phyloP scores from a whole-genome alignment of 2,888 invertebrate genomes.

The Phrixothrix hirtus region DNA sequence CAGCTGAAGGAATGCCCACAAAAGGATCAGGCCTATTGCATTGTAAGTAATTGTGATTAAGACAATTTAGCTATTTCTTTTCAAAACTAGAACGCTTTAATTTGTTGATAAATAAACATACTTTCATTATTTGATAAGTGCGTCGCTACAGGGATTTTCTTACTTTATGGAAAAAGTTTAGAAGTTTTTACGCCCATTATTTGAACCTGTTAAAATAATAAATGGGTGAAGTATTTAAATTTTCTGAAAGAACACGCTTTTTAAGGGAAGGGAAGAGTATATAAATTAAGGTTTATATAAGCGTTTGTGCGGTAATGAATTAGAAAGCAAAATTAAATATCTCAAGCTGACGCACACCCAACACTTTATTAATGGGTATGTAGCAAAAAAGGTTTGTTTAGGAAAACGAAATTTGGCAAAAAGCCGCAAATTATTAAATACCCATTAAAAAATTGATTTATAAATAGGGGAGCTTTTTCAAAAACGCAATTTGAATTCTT shows the following conservation, averaged over 20 bases:
- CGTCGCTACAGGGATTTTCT: background rate
- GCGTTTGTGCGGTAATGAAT: background rate
- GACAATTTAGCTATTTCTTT: no score
- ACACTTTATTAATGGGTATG: background rate
- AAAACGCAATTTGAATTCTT: no score
- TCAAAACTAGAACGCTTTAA: no score
- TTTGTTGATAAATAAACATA: no score
- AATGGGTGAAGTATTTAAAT: slow-evolving; percentile 6
- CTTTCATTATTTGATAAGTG: no score
- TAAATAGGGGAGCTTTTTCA: no score
- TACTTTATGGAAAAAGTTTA: slow-evolving; percentile 4
- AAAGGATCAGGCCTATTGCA: slow-evolving; percentile 67
- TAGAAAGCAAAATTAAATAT: background rate
- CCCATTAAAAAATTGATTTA: no score
- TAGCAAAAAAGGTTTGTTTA: no score
- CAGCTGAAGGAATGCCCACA: slow-evolving; percentile 70
- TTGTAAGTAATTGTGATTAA: slow-evolving; percentile 75
- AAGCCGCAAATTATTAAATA: no score
- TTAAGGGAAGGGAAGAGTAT: background rate
- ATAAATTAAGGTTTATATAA: background rate
- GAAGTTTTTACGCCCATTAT: slow-evolving; percentile 1
- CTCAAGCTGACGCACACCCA: background rate
- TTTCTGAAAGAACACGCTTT: background rate
- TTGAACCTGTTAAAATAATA: slow-evolving; percentile 4
- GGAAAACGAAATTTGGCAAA: no score